Evolutionary conservation across 2,888 invertebrate species (phyloP).

Genomic region (Argynnis bischoffii): DNA sequence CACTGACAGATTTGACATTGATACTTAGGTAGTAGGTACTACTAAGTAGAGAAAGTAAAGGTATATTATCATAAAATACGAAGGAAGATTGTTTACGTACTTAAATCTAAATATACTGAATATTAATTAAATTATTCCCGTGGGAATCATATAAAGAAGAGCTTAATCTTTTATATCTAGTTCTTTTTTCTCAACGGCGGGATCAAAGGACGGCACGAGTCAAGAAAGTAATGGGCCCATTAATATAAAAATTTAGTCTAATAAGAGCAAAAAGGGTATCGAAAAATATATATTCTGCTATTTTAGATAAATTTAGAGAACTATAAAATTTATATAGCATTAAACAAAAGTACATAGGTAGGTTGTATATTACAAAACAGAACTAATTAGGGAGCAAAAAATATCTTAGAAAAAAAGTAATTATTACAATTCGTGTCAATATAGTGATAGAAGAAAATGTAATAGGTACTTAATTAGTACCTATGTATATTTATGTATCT

Average conservation of each 20-base stretch:
- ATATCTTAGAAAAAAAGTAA: neutral
- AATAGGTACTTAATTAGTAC: neutral
- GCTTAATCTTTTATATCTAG: neutral
- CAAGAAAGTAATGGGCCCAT: constrained; percentile 17
- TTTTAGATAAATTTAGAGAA: constrained; percentile 12
- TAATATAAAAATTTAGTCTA: neutral
- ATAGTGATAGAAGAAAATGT: neutral
- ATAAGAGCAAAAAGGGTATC: constrained; percentile 5
- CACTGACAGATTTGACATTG: neutral
- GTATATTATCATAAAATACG: too few species aligned
- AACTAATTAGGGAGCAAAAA: neutral
- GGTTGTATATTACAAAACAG: neutral
- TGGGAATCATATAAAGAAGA: constrained; percentile 1
- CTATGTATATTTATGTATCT: neutral
- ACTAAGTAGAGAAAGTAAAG: too few species aligned
- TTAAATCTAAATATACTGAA: constrained; percentile 14
- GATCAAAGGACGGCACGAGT: constrained; percentile 17
- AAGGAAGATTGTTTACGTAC: neutral
- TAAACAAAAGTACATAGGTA: neutral
- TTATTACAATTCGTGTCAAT: neutral
- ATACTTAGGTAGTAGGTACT: neutral
- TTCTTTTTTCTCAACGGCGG: constrained; percentile 8
- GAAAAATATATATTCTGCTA: constrained; percentile 13
- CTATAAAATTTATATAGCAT: constrained; percentile 5
- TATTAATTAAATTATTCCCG: constrained; percentile 8